phyloP scores from a whole-genome alignment of 35 echinoderm and acorn worm genomes.

The Heliocidaris erythrogramma region DNA sequence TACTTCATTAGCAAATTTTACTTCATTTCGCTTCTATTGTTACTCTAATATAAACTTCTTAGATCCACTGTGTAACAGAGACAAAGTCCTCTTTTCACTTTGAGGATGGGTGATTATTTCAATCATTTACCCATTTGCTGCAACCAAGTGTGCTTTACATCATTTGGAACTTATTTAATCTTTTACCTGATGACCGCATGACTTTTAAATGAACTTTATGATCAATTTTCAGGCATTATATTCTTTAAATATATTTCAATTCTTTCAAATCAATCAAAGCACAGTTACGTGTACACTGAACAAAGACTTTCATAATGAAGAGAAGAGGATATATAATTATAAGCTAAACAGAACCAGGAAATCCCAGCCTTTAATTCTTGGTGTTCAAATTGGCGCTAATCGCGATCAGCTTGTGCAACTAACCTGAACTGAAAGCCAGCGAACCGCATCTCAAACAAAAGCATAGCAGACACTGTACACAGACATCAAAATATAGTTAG shows the following conservation, averaged over 20 bases:
- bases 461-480: background rate
- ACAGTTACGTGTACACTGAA: background rate
- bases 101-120: too few species aligned
- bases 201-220: background rate
- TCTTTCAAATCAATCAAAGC: background rate
- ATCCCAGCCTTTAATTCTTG: background rate
- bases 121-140: too few species aligned
- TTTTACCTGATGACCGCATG: background rate
- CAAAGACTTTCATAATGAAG: background rate
- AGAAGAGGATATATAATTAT: background rate
- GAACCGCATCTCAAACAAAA: background rate
- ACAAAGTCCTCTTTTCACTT: too few species aligned
- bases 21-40: background rate
- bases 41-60: too few species aligned
- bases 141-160: too few species aligned
- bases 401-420: background rate
- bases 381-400: constrained; percentile 16
- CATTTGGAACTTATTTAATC: too few species aligned
- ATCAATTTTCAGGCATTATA: background rate
- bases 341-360: background rate
- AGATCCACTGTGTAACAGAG: too few species aligned
- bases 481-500: background rate
- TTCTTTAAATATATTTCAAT: background rate
- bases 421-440: background rate
- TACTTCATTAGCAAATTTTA: background rate